These are phyloP conservation scores for Nemopilema nomurai DNA, from an alignment of 30 jellyfish, hydroid and myxozoan species.

Conservation along the genomic window DNA sequence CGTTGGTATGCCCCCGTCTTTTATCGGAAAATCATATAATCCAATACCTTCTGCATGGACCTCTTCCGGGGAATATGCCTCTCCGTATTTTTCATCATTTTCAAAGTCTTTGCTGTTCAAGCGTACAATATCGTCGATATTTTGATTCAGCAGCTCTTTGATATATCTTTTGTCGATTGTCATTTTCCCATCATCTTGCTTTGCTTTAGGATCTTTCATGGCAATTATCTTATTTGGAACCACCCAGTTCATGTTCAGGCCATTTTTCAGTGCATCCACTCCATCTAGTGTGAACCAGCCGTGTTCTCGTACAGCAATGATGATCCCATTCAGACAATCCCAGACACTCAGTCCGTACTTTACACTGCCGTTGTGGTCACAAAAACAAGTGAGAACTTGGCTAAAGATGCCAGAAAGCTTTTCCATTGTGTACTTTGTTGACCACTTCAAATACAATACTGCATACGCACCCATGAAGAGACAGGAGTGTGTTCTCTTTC, in stretches of 20 bases:
- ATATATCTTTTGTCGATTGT: slow-evolving; percentile 28
- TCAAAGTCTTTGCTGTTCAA: slow-evolving; percentile 69
- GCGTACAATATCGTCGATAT: slow-evolving; percentile 65
- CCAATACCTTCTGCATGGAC: slow-evolving; percentile 54
- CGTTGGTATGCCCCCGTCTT: slow-evolving; percentile 82
- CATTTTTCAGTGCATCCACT: slow-evolving; percentile 21
- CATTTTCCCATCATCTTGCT: slow-evolving; percentile 11
- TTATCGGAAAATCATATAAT: slow-evolving; percentile 73
- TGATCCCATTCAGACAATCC: slow-evolving; percentile 78
- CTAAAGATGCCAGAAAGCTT: slow-evolving; percentile 18
- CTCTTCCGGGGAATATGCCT: slow-evolving; percentile 60
- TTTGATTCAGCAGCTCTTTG: slow-evolving; percentile 59
- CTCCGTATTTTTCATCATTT: slow-evolving; percentile 62
- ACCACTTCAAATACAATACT: slow-evolving; percentile 76
- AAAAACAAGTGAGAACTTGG: slow-evolving; percentile 51
- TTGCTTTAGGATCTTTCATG: slow-evolving; percentile 85
- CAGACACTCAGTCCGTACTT: slow-evolving; percentile 63
- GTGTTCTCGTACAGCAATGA: slow-evolving; percentile 3
- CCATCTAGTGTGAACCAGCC: slow-evolving; percentile 54
- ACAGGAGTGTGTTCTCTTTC: slow-evolving; percentile 78
- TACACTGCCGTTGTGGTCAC: slow-evolving; percentile 86
- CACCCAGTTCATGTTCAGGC: slow-evolving; percentile 86
- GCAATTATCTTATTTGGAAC: slow-evolving; percentile 80
- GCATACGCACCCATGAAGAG: slow-evolving; percentile 91
- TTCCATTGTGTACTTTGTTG: slow-evolving; percentile 68